These are phyloP conservation scores for Prolemur simus DNA, from an alignment of 2,113 vertebrate genomes.

Conservation along the genomic window DNA sequence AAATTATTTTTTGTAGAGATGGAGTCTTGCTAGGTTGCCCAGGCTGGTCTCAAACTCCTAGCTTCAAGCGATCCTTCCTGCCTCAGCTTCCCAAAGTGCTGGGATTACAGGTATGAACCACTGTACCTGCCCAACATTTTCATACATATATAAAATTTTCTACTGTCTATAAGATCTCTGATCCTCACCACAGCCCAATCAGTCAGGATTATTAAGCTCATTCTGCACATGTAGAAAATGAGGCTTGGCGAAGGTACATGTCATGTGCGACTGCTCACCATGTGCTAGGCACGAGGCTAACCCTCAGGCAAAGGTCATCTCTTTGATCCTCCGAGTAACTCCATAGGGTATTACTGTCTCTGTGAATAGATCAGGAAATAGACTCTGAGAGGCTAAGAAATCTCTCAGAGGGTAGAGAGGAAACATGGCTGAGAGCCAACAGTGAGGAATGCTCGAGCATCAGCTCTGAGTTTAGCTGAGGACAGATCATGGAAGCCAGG, in stretches of 20 bases:
- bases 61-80: too few relatives aligned
- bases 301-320: background rate
- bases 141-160: background rate
- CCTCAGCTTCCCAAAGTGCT: too few relatives aligned
- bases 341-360: background rate
- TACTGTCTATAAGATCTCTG: background rate
- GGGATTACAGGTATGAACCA: too few relatives aligned
- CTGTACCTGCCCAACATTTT: background rate
- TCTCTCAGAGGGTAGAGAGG: background rate
- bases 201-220: background rate
- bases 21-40: too few relatives aligned
- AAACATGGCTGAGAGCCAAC: background rate
- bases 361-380: background rate
- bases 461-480: background rate
- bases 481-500: background rate
- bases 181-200: background rate
- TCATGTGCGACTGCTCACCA: background rate
- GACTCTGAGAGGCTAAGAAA: background rate
- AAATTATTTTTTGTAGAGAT: too few relatives aligned
- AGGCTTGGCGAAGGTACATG: background rate
- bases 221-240: background rate
- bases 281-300: background rate
- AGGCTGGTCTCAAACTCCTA: too few relatives aligned
- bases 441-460: background rate
- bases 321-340: background rate